These are phyloP conservation scores for Vimba vimba DNA, from an alignment of 2,113 vertebrate genomes.

Conservation along the genomic window DNA sequence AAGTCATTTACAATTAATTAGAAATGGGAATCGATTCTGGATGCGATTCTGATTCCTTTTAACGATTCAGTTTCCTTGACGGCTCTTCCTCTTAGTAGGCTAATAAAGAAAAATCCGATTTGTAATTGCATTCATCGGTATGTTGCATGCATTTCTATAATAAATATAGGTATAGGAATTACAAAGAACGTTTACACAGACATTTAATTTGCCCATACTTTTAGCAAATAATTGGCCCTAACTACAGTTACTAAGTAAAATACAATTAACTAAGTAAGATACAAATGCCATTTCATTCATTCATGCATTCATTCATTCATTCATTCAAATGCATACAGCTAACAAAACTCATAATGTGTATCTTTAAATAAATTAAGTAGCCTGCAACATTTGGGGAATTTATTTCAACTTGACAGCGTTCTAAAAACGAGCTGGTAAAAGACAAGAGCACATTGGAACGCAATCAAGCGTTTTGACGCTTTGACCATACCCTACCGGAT, in stretches of 20 bases:
- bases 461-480: too few relatives aligned
- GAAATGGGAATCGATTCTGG: conserved; percentile 2
- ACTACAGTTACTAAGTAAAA: background rate
- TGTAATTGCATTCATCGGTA: background rate
- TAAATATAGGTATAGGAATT: background rate
- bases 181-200: background rate
- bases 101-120: background rate
- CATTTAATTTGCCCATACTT: background rate
- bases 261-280: background rate
- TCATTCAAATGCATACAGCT: background rate
- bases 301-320: background rate
- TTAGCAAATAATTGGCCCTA: background rate
- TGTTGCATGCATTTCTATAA: background rate
- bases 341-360: background rate
- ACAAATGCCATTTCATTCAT: background rate
- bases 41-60: background rate
- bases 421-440: background rate
- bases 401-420: background rate
- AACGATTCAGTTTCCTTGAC: background rate
- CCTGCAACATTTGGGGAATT: background rate
- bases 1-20: background rate
- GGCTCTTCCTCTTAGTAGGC: too few relatives aligned
- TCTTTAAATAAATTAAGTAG: background rate
- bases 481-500: too few relatives aligned
- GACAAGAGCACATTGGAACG: too few relatives aligned